These are phyloP conservation scores for Anas acuta DNA, from an alignment of 2,797 vertebrate species.

Conservation along the genomic window DNA sequence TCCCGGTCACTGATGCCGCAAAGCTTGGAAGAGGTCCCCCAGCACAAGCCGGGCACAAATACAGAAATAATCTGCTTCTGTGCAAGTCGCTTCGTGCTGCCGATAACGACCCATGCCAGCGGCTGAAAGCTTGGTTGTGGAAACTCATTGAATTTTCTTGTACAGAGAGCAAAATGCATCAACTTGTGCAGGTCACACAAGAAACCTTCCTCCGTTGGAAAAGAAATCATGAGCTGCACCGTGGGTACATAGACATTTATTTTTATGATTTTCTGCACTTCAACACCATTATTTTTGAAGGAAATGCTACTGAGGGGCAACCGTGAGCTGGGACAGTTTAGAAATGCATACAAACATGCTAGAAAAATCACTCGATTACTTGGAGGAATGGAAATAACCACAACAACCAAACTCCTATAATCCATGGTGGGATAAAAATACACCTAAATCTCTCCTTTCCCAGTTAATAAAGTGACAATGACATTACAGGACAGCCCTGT, in stretches of 20 bases:
- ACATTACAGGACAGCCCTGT: conserved; percentile 34
- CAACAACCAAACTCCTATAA: background rate
- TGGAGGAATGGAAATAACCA: background rate
- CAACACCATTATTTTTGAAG: background rate
- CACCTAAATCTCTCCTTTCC: background rate
- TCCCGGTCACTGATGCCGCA: background rate
- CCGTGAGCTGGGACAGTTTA: background rate
- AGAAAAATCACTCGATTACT: background rate
- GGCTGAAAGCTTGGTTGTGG: background rate
- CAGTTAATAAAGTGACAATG: conserved; percentile 1
- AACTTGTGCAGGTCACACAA: rapidly evolving
- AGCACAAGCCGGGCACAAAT: background rate
- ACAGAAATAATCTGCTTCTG: background rate
- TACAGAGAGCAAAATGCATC: background rate
- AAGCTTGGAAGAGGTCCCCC: background rate
- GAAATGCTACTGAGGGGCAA: background rate
- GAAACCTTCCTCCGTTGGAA: background rate
- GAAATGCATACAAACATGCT: background rate
- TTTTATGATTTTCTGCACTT: background rate
- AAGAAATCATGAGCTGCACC: rapidly evolving
- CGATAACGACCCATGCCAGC: background rate
- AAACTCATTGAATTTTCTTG: background rate
- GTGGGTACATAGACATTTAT: rapidly evolving
- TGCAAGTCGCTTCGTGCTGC: background rate
- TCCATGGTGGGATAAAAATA: conserved; percentile 41